These are phyloP conservation scores for Tenthredo distinguenda DNA, from an alignment of 2,888 invertebrate species.

Conservation along the genomic window DNA sequence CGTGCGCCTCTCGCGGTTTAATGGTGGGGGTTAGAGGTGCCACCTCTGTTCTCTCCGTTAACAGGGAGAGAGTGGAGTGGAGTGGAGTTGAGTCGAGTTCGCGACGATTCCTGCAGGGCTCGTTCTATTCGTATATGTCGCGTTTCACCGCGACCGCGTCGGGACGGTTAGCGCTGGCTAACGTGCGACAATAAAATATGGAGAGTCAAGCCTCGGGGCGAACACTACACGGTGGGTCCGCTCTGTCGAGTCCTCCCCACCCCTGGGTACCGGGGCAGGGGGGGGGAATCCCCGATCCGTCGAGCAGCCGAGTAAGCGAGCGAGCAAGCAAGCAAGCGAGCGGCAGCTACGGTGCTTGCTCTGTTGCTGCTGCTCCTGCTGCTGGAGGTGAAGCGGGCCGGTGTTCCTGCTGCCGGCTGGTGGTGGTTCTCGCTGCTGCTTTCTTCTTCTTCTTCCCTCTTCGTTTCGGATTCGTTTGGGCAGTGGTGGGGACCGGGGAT, in stretches of 20 bases:
- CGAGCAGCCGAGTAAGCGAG: background rate
- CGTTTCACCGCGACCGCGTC: slow-evolving; percentile 35
- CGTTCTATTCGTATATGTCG: slow-evolving; percentile 23
- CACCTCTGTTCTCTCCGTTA: slow-evolving; percentile 53
- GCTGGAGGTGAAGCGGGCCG: slow-evolving; percentile 56
- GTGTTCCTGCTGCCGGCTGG: slow-evolving; percentile 73
- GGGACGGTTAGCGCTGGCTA: slow-evolving; percentile 72
- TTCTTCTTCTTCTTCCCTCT: slow-evolving; percentile 65
- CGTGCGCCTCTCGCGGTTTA: slow-evolving; percentile 64
- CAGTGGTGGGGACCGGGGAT: slow-evolving; percentile 52
- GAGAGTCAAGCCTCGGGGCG: slow-evolving; percentile 69
- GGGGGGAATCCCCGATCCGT: slow-evolving; percentile 13
- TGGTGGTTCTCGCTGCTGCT: slow-evolving; percentile 59
- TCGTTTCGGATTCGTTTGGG: slow-evolving; percentile 53
- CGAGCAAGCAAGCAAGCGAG: background rate
- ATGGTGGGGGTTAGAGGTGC: slow-evolving; percentile 55
- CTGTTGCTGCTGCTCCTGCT: slow-evolving; percentile 46
- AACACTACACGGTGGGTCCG: slow-evolving; percentile 62
- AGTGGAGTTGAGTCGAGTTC: background rate
- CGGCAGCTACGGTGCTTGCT: slow-evolving; percentile 20
- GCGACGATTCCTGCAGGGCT: slow-evolving; percentile 29
- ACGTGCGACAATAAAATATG: slow-evolving; percentile 75
- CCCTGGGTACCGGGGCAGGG: slow-evolving; percentile 40
- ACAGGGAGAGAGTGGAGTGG: slow-evolving; percentile 19
- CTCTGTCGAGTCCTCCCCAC: slow-evolving; percentile 64